Evolutionary conservation across 2,888 invertebrate genomes (phyloP), one percentile per base, ranked within the genome.

Genomic region (Hybos culiciformis): DNA sequence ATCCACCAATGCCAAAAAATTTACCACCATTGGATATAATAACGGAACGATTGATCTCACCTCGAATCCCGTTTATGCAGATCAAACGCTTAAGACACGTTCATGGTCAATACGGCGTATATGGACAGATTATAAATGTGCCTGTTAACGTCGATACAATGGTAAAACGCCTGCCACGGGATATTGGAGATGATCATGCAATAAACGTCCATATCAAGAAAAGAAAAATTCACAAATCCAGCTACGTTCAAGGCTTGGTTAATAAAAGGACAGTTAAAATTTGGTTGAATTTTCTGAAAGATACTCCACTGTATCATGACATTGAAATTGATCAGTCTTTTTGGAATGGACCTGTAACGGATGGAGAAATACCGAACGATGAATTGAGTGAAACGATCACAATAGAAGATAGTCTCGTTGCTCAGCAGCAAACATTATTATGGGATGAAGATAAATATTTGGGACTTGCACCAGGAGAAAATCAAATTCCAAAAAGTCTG

Each of bases 71-170:
- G n/a, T n/a, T n/a, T n/a, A n/a, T n/a, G n/a, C n/a, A n/a, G n/a
- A 45, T 45, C 18, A 23, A 42, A 42, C 14, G 45, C 11, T 23
- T 42, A 5, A 23, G 45, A 39, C 42, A 42, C 21, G 33, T 45
- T 31, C 34, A 42, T 34, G 42, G 43, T 15, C 42, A 43, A 40
- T 56, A 55, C 53, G 59, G 58, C 49, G 61, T 62, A 12, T 45
- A 55, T 23, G 61, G 57, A 0, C 61, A 63, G 58, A 54, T 61
- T 42, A 63, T 63, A 11, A 63, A 63, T 49, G 57, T 62, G 4
- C 62, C 61, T 46, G 56, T 58, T 2, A 21, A 54, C 44, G 59
- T 56, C 41, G 34, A 59, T 48, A 50, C 51, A 1, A 59, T 61
- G 59, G 56, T 59, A 38, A 52, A 56, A 9, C 6, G 32, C 5